Evolutionary conservation across 2,888 invertebrate species (phyloP).

Genomic region (Cheilosia pagana): DNA sequence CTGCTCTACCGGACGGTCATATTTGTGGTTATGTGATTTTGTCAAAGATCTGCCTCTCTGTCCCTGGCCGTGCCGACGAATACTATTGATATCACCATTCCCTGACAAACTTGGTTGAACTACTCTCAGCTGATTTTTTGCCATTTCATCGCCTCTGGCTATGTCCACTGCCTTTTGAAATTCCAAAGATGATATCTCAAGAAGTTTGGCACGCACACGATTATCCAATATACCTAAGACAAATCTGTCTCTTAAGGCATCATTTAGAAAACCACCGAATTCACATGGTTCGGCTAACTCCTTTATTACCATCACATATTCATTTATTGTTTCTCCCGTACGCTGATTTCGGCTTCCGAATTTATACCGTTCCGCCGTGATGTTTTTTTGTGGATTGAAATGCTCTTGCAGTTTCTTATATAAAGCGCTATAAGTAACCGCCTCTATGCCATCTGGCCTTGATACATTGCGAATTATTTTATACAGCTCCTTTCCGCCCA

Average conservation of each 20-base stretch:
- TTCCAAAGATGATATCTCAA: slow-evolving; percentile 16
- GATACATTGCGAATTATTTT: slow-evolving; percentile 27
- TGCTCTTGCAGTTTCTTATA: neutral
- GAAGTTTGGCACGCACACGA: slow-evolving; percentile 19
- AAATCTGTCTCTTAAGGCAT: slow-evolving; percentile 31
- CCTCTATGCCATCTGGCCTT: slow-evolving; percentile 25
- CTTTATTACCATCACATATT: slow-evolving; percentile 20
- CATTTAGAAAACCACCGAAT: slow-evolving; percentile 20
- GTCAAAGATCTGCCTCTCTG: neutral
- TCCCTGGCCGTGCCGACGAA: neutral
- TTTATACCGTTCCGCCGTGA: slow-evolving; percentile 13
- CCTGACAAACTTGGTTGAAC: slow-evolving; percentile 13
- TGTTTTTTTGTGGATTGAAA: slow-evolving; percentile 32
- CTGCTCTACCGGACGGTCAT: neutral
- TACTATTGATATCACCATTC: slow-evolving; percentile 2
- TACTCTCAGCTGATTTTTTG: slow-evolving; percentile 20
- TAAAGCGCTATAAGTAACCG: neutral
- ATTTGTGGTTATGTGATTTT: neutral
- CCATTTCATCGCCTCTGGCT: slow-evolving; percentile 16
- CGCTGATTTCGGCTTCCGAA: slow-evolving; percentile 35
- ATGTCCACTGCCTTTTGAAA: slow-evolving; percentile 22
- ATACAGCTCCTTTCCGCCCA: slow-evolving; percentile 33
- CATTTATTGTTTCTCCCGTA: slow-evolving; percentile 20
- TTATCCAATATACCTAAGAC: slow-evolving; percentile 26
- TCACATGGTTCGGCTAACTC: slow-evolving; percentile 30